Evolutionary conservation across 2,113 vertebrate genomes (phyloP).

Genomic region (Gymnarchus niloticus): DNA sequence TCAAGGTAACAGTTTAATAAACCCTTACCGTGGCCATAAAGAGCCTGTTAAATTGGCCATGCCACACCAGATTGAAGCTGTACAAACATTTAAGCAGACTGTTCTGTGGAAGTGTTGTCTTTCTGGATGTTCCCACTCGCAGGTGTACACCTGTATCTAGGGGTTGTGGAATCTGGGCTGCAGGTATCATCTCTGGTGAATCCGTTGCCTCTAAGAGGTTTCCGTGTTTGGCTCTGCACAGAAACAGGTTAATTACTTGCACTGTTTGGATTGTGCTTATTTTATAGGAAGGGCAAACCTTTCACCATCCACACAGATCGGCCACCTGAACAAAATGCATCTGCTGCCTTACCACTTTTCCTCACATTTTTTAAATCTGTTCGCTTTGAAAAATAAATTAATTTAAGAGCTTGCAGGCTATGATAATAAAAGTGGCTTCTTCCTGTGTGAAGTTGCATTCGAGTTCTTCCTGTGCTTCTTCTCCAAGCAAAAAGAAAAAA

Average conservation of each 20-base stretch:
- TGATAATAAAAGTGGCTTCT: slow-evolving; percentile 86
- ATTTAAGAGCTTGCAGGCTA: slow-evolving; percentile 77
- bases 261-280: too few species aligned
- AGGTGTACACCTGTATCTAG: slow-evolving; percentile 74
- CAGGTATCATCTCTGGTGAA: slow-evolving; percentile 83
- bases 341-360: slow-evolving; percentile 58
- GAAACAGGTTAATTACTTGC: slow-evolving; percentile 70
- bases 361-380: slow-evolving; percentile 42
- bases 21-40: too few species aligned
- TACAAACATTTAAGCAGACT: too few species aligned
- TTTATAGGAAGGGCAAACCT: too few species aligned
- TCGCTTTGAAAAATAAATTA: slow-evolving; percentile 68
- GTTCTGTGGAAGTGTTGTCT: too few species aligned
- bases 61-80: too few species aligned
- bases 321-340: slow-evolving; percentile 72
- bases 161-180: slow-evolving; percentile 67
- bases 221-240: slow-evolving; percentile 73
- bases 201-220: slow-evolving; percentile 75
- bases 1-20: slow-evolving; percentile 4
- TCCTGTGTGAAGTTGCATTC: slow-evolving; percentile 61
- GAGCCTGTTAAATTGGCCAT: too few species aligned
- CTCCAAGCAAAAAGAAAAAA: neutral
- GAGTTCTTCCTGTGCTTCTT: slow-evolving; percentile 42
- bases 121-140: slow-evolving; percentile 47
- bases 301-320: too few species aligned